These are phyloP conservation scores for Promerops cafer DNA, from an alignment of 2,113 vertebrate species.

Conservation along the genomic window DNA sequence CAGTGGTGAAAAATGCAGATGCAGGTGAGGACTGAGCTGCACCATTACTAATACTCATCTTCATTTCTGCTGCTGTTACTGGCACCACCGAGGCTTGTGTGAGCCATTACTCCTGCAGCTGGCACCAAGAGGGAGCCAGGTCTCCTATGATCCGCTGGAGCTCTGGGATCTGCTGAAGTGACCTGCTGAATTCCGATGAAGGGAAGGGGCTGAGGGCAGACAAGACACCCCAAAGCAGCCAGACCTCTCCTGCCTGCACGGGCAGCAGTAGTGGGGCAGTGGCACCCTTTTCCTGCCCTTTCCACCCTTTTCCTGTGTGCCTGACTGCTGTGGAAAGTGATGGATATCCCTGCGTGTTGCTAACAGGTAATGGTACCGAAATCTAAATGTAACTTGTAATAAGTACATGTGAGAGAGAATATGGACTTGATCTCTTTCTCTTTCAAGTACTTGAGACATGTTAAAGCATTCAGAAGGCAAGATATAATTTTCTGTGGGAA, in stretches of 20 bases:
- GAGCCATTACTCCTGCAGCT: fast-evolving
- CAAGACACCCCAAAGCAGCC: fast-evolving
- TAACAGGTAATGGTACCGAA: background rate
- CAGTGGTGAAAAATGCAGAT: background rate
- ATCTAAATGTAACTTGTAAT: background rate
- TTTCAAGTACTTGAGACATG: background rate
- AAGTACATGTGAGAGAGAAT: background rate
- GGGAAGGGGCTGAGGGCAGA: fast-evolving
- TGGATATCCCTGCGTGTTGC: fast-evolving
- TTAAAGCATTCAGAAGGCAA: background rate
- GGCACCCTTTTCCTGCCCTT: no score
- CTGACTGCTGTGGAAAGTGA: background rate
- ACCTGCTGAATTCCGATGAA: fast-evolving
- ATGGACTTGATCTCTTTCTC: background rate
- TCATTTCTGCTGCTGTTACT: background rate
- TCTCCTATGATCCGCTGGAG: fast-evolving
- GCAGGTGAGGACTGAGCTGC: background rate
- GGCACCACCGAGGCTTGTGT: background rate
- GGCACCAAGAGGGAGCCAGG: fast-evolving
- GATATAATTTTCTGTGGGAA: background rate
- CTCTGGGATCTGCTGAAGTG: background rate
- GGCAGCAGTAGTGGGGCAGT: fast-evolving
- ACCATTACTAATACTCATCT: fast-evolving
- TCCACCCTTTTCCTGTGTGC: no score
- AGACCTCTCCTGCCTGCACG: fast-evolving